Evolutionary conservation across 2,113 vertebrate genomes (phyloP), one percentile per base, ranked within the genome.

Genomic region (Sciurus niger): DNA sequence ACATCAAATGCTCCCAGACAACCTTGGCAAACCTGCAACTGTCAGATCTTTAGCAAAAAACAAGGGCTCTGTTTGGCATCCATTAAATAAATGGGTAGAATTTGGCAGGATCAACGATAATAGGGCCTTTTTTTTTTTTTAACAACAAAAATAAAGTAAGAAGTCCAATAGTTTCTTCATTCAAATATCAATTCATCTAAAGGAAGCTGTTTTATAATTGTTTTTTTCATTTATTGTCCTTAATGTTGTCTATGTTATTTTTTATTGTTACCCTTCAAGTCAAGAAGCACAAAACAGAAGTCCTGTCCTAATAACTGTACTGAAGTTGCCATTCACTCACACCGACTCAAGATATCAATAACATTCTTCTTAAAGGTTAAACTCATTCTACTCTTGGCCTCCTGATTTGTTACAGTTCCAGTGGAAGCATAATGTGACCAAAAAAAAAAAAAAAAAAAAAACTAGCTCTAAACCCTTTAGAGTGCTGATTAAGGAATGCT

Each of bases 401-500:
- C 4, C 34, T 90, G 40, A 34, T 93, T 95, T 85, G 4, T 86
- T 90, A 67, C 4, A 73, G 60, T 80, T 95, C 73, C 48, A 97
- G n/a, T 74, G 72, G 46, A 90, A 97, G 91, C 63, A 60, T 55
- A 94, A 87, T 37, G 48, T 84, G 94, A 89, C 24, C 79, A 97
- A 37, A 74, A 93, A 97, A 24, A 24, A 40, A 58, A 82, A 97
- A 37, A 40, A 82, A 97, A 37, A 74, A 93, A 97, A 24, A 24
- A 40, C 63, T 34, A n/a, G 0, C 53, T 97, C 74, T 84, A 98
- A 97, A 93, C 40, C 70, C 60, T 67, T 0, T 4, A 34, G 58
- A n/a, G 43, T 93, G 78, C 95, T 98, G 98, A 97, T 97, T 97
- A 95, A 97, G 96, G 90, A 80, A 65, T 98, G 32, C 74, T 79